Evolutionary conservation across 2,888 invertebrate species (phyloP).

Genomic region (Lasioglossum morio): DNA sequence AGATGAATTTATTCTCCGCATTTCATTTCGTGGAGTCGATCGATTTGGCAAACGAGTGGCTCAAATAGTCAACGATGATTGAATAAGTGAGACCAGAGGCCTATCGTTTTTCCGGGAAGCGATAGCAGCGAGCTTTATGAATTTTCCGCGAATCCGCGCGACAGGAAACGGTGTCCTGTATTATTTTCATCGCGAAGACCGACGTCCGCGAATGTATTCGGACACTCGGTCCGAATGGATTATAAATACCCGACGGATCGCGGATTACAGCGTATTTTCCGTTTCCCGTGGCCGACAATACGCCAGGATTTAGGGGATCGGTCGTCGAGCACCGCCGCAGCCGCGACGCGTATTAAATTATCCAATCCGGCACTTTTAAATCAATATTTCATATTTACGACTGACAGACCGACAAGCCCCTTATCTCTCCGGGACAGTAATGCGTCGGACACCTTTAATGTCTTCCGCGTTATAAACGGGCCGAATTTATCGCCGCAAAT

Average conservation of each 20-base stretch:
- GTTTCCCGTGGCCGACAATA: neutral
- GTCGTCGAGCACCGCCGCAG: neutral
- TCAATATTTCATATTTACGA: conserved; percentile 41
- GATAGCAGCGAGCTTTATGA: neutral
- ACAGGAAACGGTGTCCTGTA: neutral
- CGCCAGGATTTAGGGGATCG: conserved; percentile 8
- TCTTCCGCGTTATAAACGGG: neutral
- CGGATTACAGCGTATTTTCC: neutral
- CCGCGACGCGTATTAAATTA: conserved; percentile 33
- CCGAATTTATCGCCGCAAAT: conserved; percentile 23
- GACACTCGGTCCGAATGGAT: neutral
- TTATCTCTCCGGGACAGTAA: conserved; percentile 32
- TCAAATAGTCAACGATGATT: neutral
- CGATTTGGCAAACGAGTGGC: neutral
- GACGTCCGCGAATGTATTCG: neutral
- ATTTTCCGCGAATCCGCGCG: neutral
- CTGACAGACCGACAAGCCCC: neutral
- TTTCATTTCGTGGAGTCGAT: neutral
- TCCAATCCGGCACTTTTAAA: conserved; percentile 30
- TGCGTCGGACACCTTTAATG: conserved; percentile 20
- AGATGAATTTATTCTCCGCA: neutral
- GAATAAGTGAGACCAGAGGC: neutral
- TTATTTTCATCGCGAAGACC: neutral
- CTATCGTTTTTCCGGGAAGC: neutral
- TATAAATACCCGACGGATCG: conserved; percentile 19